A percentile compares a stretch with the other conserved stretches of the same genome.
Evolutionary conservation across 2,113 vertebrate species (phyloP).

Genomic region (Eleginops maclovinus): DNA sequence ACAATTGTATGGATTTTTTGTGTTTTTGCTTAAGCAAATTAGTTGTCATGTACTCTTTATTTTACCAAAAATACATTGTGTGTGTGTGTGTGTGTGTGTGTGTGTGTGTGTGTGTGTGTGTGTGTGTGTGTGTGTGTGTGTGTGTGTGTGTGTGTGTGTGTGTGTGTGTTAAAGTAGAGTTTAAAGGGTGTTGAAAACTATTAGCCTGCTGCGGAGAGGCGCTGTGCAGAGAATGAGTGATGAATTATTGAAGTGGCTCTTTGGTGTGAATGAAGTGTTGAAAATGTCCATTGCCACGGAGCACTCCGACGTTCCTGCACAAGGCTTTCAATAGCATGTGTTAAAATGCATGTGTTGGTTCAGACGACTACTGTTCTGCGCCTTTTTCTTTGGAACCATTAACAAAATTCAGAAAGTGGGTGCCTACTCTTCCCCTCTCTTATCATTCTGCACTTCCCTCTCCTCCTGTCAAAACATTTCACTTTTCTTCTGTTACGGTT

Average conservation of each 20-base stretch:
- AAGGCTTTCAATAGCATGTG: conserved; percentile 48
- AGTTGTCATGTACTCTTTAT: conserved; percentile 11
- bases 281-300: conserved; percentile 78
- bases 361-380: conserved; percentile 22
- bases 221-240: conserved; percentile 76
- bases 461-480: conserved; percentile 48
- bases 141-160: conserved; percentile 32
- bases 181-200: conserved; percentile 84
- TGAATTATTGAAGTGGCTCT: conserved; percentile 85
- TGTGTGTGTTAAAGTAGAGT: conserved; percentile 62
- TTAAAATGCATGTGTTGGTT: conserved; percentile 46
- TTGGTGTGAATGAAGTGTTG: conserved; percentile 84
- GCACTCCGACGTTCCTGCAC: conserved; percentile 55
- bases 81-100: neutral
- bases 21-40: conserved; percentile 25
- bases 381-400: conserved; percentile 31
- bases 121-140: conserved; percentile 20
- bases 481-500: conserved; percentile 40
- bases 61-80: neutral
- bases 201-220: conserved; percentile 76
- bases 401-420: conserved; percentile 34
- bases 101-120: conserved; percentile 3
- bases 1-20: conserved; percentile 18
- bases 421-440: conserved; percentile 9
- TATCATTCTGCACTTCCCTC: conserved; percentile 34